Evolutionary conservation across 2,797 vertebrate species (phyloP), one percentile per base, ranked within the genome.

Genomic region (Masticophis lateralis): DNA sequence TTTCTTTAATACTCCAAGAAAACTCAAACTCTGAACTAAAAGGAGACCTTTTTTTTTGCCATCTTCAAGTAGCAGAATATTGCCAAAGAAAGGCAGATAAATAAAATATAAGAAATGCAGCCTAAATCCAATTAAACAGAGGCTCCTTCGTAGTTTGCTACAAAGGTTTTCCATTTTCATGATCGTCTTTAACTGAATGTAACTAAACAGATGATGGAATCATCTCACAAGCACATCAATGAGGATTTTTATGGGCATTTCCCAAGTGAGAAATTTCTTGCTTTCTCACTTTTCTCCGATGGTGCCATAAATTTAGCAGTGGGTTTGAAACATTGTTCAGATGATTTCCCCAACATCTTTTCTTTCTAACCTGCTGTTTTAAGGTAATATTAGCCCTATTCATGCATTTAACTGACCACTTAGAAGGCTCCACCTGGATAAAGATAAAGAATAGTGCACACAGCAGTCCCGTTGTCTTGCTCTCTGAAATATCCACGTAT

Each of bases 51-150:
- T 53, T 53, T 51, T 53, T 59, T 92, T 18, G 51, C 13, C 89
- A 22, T 88, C 14, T 95, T 94, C 83, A 0, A 83, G 74, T 92
- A 61, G 55, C 94, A 95, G 10, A 0, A 0, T 93, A 37, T 69
- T 93, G 37, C 51, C 4, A 89, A 86, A 5, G 4, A 92, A 51
- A 37, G 14, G 88, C 22, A 90, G 94, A 94, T 60, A 92, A 92
- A 89, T 18, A 12, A 2, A 89, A 94, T 93, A 87, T 87, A 55
- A 87, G 57, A 93, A 95, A 92, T 91, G 3, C n/a, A 79, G 56
- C 91, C 2, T 51, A 47, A 0, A 6, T 91, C 10, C 1, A 93
- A 88, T 94, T 92, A 93, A 92, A 94, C 10, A 32, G n/a, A 93
- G 16, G 0, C 12, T 57, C 9, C 69, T 88, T 86, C 66, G 55